phyloP scores from a whole-genome alignment of 2,888 invertebrate genomes.

The Ferdinandea cuprea region DNA sequence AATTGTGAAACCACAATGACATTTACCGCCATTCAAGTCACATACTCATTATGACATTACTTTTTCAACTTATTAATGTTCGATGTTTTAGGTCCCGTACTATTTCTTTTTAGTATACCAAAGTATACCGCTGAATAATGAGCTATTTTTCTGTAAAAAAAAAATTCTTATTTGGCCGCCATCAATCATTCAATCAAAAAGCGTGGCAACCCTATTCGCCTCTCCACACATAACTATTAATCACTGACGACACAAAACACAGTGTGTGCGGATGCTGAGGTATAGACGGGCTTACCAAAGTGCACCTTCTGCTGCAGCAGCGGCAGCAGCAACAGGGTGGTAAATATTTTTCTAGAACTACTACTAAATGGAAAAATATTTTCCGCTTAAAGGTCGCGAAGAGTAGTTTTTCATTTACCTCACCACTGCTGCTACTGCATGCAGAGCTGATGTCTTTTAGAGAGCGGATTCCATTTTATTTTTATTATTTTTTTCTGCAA shows the following conservation, averaged over 20 bases:
- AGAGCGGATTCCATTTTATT: background rate
- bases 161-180: too few relatives aligned
- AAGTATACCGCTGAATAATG: too few relatives aligned
- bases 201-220: background rate
- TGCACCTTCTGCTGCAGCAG: background rate
- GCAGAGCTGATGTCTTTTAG: constrained; percentile 9
- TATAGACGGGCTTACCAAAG: constrained; percentile 23
- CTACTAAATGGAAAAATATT: constrained; percentile 57
- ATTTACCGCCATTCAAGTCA: too few relatives aligned
- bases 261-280: constrained; percentile 13
- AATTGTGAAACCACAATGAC: too few relatives aligned
- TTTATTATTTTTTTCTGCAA: too few relatives aligned
- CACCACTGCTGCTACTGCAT: background rate
- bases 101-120: too few relatives aligned
- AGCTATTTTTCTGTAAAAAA: too few relatives aligned
- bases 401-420: constrained; percentile 59
- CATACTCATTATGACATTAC: too few relatives aligned
- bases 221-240: constrained; percentile 48
- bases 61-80: too few relatives aligned
- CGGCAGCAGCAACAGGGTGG: constrained; percentile 16
- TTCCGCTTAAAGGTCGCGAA: constrained; percentile 59
- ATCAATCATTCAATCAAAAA: background rate
- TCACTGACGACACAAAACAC: constrained; percentile 39
- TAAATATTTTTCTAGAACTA: constrained; percentile 66
- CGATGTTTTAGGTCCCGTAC: too few relatives aligned